These are phyloP conservation scores for Carassius gibelio DNA, from an alignment of 2,113 vertebrate species.

Conservation along the genomic window DNA sequence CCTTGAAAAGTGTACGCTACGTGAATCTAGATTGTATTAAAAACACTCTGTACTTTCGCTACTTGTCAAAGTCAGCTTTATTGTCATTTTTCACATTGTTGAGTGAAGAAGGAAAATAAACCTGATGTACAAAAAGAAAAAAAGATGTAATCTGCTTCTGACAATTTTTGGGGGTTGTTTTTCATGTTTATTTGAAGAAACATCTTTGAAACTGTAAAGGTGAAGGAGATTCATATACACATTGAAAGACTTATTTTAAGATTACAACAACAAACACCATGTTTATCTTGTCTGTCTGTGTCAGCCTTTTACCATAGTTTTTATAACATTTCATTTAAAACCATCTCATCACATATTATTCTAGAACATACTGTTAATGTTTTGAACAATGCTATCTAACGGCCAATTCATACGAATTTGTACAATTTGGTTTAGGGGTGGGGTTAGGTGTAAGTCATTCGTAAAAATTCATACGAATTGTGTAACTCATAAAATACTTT, in stretches of 20 bases:
- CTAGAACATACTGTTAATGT: no score
- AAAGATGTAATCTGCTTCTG: not conserved
- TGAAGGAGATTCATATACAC: not conserved
- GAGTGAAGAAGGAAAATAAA: not conserved
- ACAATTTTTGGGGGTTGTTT: not conserved
- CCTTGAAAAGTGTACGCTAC: not conserved
- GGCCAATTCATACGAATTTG: no score
- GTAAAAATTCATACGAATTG: no score
- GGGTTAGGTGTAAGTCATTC: no score
- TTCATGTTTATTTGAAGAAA: not conserved
- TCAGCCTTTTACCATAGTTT: not conserved
- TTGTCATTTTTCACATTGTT: not conserved
- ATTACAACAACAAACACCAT: not conserved
- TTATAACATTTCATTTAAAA: not conserved
- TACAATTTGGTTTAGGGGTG: no score
- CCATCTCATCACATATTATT: no score
- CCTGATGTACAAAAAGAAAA: not conserved
- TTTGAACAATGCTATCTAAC: no score
- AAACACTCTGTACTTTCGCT: not conserved
- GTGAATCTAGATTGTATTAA: not conserved
- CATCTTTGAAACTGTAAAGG: not conserved
- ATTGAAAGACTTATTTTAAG: not conserved
- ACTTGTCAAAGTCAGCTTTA: not conserved
- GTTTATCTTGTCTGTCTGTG: not conserved
- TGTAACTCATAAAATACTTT: no score